phyloP scores from a whole-genome alignment of 2,888 invertebrate genomes.

The Portevinia maculata region DNA sequence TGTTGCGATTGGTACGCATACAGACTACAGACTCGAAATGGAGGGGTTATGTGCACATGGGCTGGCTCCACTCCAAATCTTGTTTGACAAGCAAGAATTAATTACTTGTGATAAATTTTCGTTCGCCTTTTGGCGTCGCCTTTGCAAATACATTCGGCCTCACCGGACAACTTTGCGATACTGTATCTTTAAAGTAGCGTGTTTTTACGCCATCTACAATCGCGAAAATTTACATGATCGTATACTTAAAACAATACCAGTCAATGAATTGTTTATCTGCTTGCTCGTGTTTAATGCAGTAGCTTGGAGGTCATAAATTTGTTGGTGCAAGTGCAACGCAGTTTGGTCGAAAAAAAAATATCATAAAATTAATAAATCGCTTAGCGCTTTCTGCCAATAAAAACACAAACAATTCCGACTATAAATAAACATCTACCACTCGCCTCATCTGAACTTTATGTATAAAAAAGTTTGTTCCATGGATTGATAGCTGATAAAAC shows the following conservation, averaged over 20 bases:
- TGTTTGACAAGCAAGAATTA: conserved; percentile 73
- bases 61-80: conserved; percentile 67
- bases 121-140: conserved; percentile 56
- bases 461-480: conserved; percentile 36
- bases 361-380: conserved; percentile 5
- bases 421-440: conserved; percentile 35
- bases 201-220: conserved; percentile 31
- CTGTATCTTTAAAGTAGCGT: conserved; percentile 43
- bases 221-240: conserved; percentile 1
- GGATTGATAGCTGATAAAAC: conserved; percentile 62
- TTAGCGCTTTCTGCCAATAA: conserved; percentile 56
- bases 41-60: conserved; percentile 46
- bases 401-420: conserved; percentile 60
- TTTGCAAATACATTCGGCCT: conserved; percentile 26
- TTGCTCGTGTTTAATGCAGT: conserved; percentile 2
- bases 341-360: conserved; percentile 24
- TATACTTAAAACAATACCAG: conserved; percentile 42
- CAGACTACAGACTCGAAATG: conserved; percentile 24
- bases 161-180: conserved; percentile 24
- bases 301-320: conserved; percentile 48
- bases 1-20: conserved; percentile 33
- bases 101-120: conserved; percentile 64
- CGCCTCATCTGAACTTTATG: conserved; percentile 15
- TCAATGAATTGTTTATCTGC: conserved; percentile 34
- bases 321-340: conserved; percentile 31